A percentile compares a stretch with the other conserved stretches of the same genome.
These are phyloP conservation scores for Euplagia quadripunctaria DNA, from an alignment of 2,888 invertebrate species.

Conservation along the genomic window DNA sequence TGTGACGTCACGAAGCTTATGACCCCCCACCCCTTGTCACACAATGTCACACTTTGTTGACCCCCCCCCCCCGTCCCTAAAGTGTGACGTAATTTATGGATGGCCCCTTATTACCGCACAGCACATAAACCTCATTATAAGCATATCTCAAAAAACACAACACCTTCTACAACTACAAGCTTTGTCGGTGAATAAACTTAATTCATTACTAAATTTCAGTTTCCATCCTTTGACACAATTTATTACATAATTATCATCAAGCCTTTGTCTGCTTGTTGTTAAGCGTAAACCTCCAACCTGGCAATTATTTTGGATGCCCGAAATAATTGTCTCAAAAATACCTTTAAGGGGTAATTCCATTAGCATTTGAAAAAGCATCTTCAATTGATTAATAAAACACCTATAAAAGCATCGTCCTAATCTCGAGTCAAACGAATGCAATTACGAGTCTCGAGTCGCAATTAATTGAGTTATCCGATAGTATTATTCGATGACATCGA, in stretches of 20 bases:
- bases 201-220: slow-evolving; percentile 22
- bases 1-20: no score
- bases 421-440: slow-evolving; percentile 26
- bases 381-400: slow-evolving; percentile 56
- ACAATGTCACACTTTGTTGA: no score
- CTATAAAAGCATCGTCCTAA: slow-evolving; percentile 48
- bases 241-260: slow-evolving; percentile 31
- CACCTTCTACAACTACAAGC: neutral
- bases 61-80: no score
- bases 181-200: slow-evolving; percentile 14
- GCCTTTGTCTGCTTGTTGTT: slow-evolving; percentile 33
- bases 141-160: no score
- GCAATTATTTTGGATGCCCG: slow-evolving; percentile 36
- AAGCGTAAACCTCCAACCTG: slow-evolving; percentile 30
- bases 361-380: slow-evolving; percentile 48
- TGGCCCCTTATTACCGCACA: no score
- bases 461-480: slow-evolving; percentile 30
- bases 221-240: slow-evolving; percentile 32
- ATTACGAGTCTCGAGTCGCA: slow-evolving; percentile 31
- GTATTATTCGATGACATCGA: slow-evolving; percentile 36
- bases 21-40: no score
- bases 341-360: slow-evolving; percentile 49
- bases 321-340: slow-evolving; percentile 29
- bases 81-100: no score
- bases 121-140: no score